Evolutionary conservation across 2,797 vertebrate genomes (phyloP).

Genomic region (Geotrypetes seraphini): DNA sequence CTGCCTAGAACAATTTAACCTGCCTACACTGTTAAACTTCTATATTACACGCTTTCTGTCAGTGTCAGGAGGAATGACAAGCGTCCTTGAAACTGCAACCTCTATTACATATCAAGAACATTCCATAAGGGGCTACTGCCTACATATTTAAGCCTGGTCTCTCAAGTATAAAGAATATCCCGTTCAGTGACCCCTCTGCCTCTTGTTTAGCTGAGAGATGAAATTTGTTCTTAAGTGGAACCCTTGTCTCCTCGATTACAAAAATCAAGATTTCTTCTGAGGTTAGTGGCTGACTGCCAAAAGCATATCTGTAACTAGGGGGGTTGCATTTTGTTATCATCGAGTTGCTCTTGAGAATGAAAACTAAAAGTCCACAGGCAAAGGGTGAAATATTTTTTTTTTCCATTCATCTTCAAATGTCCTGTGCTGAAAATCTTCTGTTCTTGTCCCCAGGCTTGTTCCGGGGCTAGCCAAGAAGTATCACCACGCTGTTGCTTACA

Average conservation of each 20-base stretch:
- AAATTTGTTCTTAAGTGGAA: slow-evolving; percentile 49
- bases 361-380: not conserved
- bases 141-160: slow-evolving; percentile 31
- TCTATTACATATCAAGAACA: slow-evolving; percentile 25
- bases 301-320: slow-evolving; percentile 23
- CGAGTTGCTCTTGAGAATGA: slow-evolving; percentile 35
- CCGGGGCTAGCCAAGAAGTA: no score
- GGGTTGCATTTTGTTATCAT: slow-evolving; percentile 35
- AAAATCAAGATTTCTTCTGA: slow-evolving; percentile 45
- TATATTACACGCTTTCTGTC: slow-evolving; percentile 37
- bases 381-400: not conserved
- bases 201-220: slow-evolving; percentile 51
- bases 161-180: slow-evolving; percentile 41
- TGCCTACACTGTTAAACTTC: slow-evolving; percentile 43
- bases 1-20: slow-evolving; percentile 41
- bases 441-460: no score
- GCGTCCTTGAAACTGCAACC: slow-evolving; percentile 33
- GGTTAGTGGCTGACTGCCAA: slow-evolving; percentile 35
- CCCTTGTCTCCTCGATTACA: slow-evolving; percentile 36
- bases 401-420: no score
- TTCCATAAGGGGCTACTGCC: slow-evolving; percentile 11
- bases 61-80: slow-evolving; percentile 42
- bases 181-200: slow-evolving; percentile 40
- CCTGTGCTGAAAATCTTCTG: no score
- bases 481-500: no score